phyloP scores from a whole-genome alignment of 2,888 invertebrate genomes.

The Hartigia nigra region DNA sequence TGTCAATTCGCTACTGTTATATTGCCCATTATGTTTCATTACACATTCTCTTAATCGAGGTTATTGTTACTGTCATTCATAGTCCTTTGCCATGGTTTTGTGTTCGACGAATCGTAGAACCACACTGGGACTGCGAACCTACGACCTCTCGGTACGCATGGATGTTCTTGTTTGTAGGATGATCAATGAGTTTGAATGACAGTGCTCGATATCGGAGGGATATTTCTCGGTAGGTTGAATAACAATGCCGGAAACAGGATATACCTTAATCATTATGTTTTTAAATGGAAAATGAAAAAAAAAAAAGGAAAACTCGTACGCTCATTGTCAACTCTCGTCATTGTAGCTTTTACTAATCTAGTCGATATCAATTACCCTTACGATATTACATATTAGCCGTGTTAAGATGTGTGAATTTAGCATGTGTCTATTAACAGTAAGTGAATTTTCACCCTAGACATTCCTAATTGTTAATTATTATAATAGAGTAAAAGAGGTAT shows the following conservation, averaged over 20 bases:
- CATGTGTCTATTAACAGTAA: conserved; percentile 23
- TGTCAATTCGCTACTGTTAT: background rate
- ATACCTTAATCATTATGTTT: background rate
- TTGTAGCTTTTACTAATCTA: conserved; percentile 52
- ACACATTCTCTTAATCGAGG: background rate
- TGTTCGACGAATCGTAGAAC: background rate
- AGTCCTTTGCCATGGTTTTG: background rate
- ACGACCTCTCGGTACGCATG: background rate
- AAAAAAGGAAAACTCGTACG: background rate
- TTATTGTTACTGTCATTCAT: background rate
- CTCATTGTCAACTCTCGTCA: conserved; percentile 16
- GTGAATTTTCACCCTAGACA: conserved; percentile 38
- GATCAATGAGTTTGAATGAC: background rate
- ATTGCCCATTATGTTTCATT: background rate
- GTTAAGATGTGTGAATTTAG: conserved; percentile 37
- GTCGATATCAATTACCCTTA: conserved; percentile 50
- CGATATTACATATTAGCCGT: conserved; percentile 37
- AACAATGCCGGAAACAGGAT: no score
- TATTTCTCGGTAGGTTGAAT: no score
- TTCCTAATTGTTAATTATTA: conserved; percentile 51
- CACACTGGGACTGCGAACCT: background rate
- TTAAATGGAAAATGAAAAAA: background rate
- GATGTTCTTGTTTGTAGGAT: background rate
- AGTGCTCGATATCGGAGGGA: background rate
- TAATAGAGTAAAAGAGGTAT: conserved; percentile 25